Evolutionary conservation across 2,797 vertebrate species (phyloP).

Genomic region (Chromis chromis): DNA sequence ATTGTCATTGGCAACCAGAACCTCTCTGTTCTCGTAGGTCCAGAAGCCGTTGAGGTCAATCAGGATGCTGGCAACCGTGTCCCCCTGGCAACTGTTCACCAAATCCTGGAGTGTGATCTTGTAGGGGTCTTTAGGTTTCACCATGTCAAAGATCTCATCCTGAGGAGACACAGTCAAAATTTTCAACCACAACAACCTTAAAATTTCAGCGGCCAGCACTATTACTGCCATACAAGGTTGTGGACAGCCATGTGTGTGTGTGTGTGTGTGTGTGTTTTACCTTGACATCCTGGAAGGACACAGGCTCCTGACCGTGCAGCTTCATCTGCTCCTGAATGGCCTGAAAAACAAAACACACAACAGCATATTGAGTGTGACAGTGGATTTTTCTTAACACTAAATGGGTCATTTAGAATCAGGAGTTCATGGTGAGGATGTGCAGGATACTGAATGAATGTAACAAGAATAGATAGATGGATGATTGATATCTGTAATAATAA

Average conservation of each 20-base stretch:
- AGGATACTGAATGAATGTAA: not conserved
- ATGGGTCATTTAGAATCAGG: not conserved
- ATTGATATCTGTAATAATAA: not conserved
- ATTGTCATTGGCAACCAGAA: slow-evolving; percentile 92
- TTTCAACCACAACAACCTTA: not conserved
- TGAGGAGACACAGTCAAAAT: slow-evolving; percentile 57
- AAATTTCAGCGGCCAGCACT: fast-evolving
- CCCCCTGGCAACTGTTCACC: slow-evolving; percentile 97
- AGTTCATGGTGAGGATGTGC: not conserved
- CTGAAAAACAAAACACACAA: slow-evolving; percentile 72
- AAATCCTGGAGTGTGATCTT: slow-evolving; percentile 97
- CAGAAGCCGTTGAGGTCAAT: slow-evolving; percentile 99
- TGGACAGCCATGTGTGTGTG: not conserved
- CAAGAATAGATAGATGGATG: not conserved
- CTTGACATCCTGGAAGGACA: slow-evolving; percentile 98
- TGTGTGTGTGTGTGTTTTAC: slow-evolving; percentile 67
- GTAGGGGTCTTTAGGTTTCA: slow-evolving; percentile 96
- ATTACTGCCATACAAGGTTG: not conserved
- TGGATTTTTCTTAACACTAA: not conserved
- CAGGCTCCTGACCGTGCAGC: slow-evolving; percentile 95
- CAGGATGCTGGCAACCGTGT: slow-evolving; percentile 96
- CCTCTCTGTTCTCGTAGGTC: slow-evolving; percentile 98
- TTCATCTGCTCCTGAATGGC: slow-evolving; percentile 99
- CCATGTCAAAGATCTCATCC: slow-evolving; percentile 99
- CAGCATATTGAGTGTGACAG: not conserved